Evolutionary conservation across 2,797 vertebrate genomes (phyloP).

Genomic region (Loris lydekkerianus): DNA sequence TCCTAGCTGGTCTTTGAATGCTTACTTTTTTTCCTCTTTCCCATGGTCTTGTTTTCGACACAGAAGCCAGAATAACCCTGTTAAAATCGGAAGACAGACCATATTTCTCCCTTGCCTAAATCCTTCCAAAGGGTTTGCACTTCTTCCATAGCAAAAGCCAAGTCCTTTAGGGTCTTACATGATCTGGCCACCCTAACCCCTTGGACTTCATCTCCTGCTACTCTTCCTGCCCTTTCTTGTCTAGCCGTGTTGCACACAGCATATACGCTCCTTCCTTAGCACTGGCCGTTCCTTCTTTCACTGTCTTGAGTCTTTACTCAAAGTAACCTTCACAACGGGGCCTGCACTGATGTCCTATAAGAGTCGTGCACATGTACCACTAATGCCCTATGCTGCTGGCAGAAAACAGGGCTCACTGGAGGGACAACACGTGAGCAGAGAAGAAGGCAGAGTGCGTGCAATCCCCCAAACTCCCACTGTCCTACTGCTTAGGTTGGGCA

Average conservation of each 20-base stretch:
- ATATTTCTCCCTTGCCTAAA: background rate
- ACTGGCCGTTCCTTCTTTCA: background rate
- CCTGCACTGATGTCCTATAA: background rate
- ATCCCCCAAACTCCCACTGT: background rate
- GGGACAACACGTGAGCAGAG: background rate
- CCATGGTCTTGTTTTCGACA: background rate
- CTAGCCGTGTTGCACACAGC: no score
- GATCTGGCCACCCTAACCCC: background rate
- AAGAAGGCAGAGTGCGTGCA: background rate
- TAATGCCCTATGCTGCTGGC: background rate
- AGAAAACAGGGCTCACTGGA: background rate
- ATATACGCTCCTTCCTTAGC: background rate
- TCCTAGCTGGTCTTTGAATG: background rate
- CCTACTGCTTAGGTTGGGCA: background rate
- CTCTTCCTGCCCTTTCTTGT: background rate
- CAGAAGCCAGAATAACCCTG: background rate
- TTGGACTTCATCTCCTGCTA: background rate
- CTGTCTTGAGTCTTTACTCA: background rate
- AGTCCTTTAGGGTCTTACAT: no score
- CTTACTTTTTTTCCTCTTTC: background rate
- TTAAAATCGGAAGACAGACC: background rate
- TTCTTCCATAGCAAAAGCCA: background rate
- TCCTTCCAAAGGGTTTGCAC: background rate
- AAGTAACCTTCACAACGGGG: background rate
- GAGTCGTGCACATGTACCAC: background rate